Evolutionary conservation across 1,140 invertebrate species (phyloP).

Genomic region (Eulimnadia texana): DNA sequence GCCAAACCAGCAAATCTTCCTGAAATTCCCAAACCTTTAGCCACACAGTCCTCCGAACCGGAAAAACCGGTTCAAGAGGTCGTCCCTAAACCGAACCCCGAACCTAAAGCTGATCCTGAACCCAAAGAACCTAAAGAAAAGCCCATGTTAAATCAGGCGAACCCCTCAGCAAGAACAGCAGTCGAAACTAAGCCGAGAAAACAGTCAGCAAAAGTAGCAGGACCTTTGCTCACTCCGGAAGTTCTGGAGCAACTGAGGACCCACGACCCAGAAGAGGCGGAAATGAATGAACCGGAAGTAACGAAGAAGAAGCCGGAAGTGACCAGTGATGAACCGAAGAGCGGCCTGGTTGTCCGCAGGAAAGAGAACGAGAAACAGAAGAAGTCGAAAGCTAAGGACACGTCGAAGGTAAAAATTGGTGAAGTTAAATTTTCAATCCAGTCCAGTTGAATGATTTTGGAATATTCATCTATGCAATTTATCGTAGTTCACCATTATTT

Average conservation of each 20-base stretch:
- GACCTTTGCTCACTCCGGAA: neutral
- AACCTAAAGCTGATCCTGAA: neutral
- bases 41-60: neutral
- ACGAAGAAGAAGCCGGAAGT: slow-evolving; percentile 17
- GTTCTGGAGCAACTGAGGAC: neutral
- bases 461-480: no score
- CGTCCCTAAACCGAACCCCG: neutral
- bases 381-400: slow-evolving; percentile 15
- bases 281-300: slow-evolving; percentile 22
- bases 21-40: slow-evolving; percentile 14
- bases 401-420: slow-evolving; percentile 1
- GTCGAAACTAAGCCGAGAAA: neutral
- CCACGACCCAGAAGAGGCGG: neutral
- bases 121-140: slow-evolving; percentile 17
- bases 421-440: no score
- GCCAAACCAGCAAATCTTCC: slow-evolving; percentile 56
- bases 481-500: no score
- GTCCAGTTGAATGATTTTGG: no score
- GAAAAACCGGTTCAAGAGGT: neutral
- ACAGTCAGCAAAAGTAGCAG: neutral
- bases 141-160: slow-evolving; percentile 15
- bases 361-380: slow-evolving; percentile 21
- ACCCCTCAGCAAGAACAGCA: neutral
- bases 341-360: slow-evolving; percentile 7
- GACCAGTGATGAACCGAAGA: slow-evolving; percentile 10